phyloP scores from a whole-genome alignment of 1,140 invertebrate species.

The Zaprionus camerounensis region DNA sequence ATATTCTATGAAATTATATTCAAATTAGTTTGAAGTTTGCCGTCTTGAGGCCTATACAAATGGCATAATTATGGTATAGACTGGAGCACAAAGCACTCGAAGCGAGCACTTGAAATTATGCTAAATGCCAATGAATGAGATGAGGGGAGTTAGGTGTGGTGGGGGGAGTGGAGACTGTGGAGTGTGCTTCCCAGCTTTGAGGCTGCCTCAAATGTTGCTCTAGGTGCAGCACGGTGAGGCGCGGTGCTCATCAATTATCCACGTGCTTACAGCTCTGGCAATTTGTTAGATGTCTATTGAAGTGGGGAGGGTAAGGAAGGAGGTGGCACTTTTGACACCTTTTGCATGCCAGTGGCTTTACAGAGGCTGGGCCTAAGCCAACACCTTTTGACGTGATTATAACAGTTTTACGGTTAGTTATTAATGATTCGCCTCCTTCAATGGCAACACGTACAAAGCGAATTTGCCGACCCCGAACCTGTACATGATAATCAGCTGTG shows the following conservation, averaged over 20 bases:
- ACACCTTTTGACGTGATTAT: slow-evolving; percentile 74
- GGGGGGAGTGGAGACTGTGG: background rate
- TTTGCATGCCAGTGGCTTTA: slow-evolving; percentile 35
- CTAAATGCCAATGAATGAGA: slow-evolving; percentile 65
- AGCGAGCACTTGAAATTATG: slow-evolving; percentile 73
- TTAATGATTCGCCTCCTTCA: slow-evolving; percentile 66
- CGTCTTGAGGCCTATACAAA: slow-evolving; percentile 58
- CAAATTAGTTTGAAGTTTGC: slow-evolving; percentile 78
- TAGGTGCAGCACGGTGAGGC: slow-evolving; percentile 33
- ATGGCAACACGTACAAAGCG: slow-evolving; percentile 12
- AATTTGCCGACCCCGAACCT: background rate
- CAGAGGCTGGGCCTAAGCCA: slow-evolving; percentile 31
- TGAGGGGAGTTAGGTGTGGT: background rate
- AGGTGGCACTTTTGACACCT: slow-evolving; percentile 68
- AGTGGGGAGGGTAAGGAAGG: background rate
- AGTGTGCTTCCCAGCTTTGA: background rate
- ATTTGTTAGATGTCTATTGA: slow-evolving; percentile 70
- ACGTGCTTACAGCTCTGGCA: slow-evolving; percentile 70
- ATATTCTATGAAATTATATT: slow-evolving; percentile 82
- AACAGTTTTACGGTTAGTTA: slow-evolving; percentile 75
- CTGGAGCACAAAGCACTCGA: slow-evolving; percentile 45
- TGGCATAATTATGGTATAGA: slow-evolving; percentile 71
- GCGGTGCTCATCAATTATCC: slow-evolving; percentile 74
- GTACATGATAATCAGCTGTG: background rate
- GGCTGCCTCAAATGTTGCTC: slow-evolving; percentile 15